phyloP scores from a whole-genome alignment of 2,113 vertebrate genomes.

The Aspidoscelis tigris region DNA sequence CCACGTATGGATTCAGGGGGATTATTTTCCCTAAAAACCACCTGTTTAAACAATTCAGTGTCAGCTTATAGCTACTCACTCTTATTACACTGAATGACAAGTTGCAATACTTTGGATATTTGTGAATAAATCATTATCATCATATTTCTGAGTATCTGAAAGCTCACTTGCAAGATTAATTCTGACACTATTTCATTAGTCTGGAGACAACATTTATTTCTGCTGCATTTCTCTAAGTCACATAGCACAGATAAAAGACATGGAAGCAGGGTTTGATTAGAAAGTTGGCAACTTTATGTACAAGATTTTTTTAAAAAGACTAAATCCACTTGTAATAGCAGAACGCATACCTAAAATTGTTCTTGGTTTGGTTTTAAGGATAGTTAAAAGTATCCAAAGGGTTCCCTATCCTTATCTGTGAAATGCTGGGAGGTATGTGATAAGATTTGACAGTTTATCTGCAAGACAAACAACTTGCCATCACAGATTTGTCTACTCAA shows the following conservation, averaged over 20 bases:
- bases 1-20: too few relatives aligned
- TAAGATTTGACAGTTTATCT: not conserved
- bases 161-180: too few relatives aligned
- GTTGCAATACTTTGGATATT: not conserved
- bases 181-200: too few relatives aligned
- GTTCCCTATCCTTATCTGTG: not conserved
- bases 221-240: not conserved
- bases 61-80: too few relatives aligned
- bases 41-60: too few relatives aligned
- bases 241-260: not conserved
- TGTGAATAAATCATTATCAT: too few relatives aligned
- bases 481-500: slow-evolving; percentile 4
- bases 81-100: not conserved
- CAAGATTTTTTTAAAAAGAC: not conserved
- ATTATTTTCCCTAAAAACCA: too few relatives aligned
- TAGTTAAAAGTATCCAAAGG: not conserved
- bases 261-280: not conserved
- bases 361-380: not conserved
- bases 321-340: not conserved
- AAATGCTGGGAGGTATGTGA: not conserved
- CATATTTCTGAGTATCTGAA: too few relatives aligned
- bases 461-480: not conserved
- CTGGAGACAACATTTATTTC: not conserved
- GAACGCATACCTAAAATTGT: not conserved
- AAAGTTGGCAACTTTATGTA: not conserved